Base-by-base conservation (phyloP, 2,888 invertebrate species). In the Lissonota sp. region DNA sequence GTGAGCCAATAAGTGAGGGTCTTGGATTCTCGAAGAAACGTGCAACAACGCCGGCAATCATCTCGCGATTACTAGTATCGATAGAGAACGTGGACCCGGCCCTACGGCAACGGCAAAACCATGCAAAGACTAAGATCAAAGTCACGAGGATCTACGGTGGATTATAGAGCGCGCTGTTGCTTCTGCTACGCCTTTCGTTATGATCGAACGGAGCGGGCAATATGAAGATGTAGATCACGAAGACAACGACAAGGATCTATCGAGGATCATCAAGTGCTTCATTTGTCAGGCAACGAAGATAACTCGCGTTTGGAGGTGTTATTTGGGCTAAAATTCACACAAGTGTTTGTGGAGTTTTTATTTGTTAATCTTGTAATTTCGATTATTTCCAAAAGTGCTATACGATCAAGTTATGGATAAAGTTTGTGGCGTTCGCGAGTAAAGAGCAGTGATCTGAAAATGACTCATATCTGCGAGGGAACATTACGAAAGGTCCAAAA, bases 11-110 rank as follows among this genome's bases (percentile, higher is more conserved):
- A 42, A 70, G 44, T 55, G 53, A 71, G 49, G 49, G n/a, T 5
- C 49, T 10, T 49, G 12, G 49, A 5, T 49, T 53, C 49, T 49
- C 12, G 51, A 64, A 77, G 67, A 71, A 72, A 79, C 79, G 74
- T 71, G 78, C 73, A 78, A 67, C 66, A 67, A 74, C 78, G 70
- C 51, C 60, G 37, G 77, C 80, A 81, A 81, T 81, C 80, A 74
- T 78, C 72, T 69, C 64, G 60, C 73, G 78, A 81, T 81, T 69
- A 81, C 77, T 70, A 77, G 73, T 73, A 77, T 73, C 77, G 80
- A 80, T 77, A 69, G 39, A 69, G 39, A 39, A n/a, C 40, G 53
- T 42, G 14, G 63, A 72, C 71, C 64, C 73, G 26, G 62, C 63
- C 53, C 53, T 26, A 42, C 39, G 60, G 44, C 63, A 58, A 12